A percentile compares a stretch with the other conserved stretches of the same genome.
phyloP scores from a whole-genome alignment of 2,113 vertebrate genomes.

The Tragelaphus buxtoni region DNA sequence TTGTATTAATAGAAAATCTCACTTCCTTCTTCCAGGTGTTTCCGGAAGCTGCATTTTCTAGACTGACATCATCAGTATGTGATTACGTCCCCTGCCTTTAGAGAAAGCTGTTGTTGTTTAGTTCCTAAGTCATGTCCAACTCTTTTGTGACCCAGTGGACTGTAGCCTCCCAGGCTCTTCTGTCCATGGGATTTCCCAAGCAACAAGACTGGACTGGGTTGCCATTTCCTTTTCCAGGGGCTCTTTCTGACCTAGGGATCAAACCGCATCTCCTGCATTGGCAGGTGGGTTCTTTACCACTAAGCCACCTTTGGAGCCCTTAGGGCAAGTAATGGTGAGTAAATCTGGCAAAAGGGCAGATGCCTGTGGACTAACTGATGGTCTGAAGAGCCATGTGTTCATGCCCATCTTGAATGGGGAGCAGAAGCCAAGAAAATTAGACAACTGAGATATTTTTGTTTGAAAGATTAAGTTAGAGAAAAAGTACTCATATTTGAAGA shows the following conservation, averaged over 20 bases:
- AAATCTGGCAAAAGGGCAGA: not conserved
- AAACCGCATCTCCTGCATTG: not conserved
- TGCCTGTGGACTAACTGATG: slow-evolving; percentile 21
- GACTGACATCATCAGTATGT: not conserved
- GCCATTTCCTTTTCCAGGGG: not conserved
- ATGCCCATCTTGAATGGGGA: not conserved
- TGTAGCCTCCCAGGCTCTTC: not conserved
- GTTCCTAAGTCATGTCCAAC: not conserved
- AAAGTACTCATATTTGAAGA: not conserved
- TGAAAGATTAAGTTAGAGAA: not conserved
- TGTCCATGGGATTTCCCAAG: not conserved
- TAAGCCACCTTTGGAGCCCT: not conserved
- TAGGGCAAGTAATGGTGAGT: not conserved
- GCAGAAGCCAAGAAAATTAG: not conserved
- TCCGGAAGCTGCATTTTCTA: not conserved
- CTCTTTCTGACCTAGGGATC: not conserved
- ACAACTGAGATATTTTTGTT: not conserved
- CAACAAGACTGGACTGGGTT: not conserved
- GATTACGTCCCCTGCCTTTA: not conserved
- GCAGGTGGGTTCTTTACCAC: not conserved
- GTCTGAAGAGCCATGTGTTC: slow-evolving; percentile 18
- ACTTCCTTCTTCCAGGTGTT: not conserved
- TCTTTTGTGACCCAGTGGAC: not conserved
- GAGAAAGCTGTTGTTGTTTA: not conserved
- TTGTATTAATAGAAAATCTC: not conserved